A percentile compares a stretch with the other conserved stretches of the same genome.
These are phyloP conservation scores for Cyclophora albipunctata DNA, from an alignment of 2,888 invertebrate genomes.

Conservation along the genomic window DNA sequence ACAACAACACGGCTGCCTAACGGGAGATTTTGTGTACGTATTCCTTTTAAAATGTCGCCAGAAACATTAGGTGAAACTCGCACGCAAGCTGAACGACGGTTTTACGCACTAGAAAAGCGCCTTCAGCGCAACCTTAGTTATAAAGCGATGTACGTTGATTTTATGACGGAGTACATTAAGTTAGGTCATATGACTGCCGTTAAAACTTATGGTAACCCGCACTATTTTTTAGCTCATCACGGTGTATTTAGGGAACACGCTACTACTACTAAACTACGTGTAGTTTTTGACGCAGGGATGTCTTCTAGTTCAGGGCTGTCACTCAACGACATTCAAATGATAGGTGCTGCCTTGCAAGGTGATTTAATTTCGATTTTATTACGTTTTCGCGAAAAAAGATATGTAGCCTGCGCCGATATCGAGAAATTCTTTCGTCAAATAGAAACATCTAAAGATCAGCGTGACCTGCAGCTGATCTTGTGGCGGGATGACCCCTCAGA, in stretches of 20 bases:
- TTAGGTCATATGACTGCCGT: slow-evolving; percentile 9
- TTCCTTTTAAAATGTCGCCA: too few species aligned
- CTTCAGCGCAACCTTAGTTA: neutral
- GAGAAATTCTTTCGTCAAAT: too few species aligned
- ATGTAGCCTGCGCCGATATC: too few species aligned
- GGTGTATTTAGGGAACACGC: slow-evolving; percentile 4
- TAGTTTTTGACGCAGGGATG: slow-evolving; percentile 6
- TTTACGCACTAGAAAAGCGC: too few species aligned
- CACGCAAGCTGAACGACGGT: too few species aligned
- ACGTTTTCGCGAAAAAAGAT: slow-evolving; percentile 16
- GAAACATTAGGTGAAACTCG: too few species aligned
- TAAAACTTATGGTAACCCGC: neutral
- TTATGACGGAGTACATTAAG: slow-evolving; percentile 5
- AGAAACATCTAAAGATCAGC: too few species aligned
- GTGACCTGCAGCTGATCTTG: too few species aligned
- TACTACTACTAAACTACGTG: slow-evolving; percentile 6
- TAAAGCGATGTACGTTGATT: slow-evolving; percentile 5
- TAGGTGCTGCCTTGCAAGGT: slow-evolving; percentile 23
- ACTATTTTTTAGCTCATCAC: slow-evolving; percentile 3
- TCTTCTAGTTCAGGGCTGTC: slow-evolving; percentile 1
- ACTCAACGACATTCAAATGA: slow-evolving; percentile 14
- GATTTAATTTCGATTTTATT: slow-evolving; percentile 25
- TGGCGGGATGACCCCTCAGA: too few species aligned
- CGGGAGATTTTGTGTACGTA: too few species aligned
- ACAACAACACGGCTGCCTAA: too few species aligned